Base-by-base conservation (phyloP, 2,888 invertebrate species). In the Hydrotaea diabolus region DNA sequence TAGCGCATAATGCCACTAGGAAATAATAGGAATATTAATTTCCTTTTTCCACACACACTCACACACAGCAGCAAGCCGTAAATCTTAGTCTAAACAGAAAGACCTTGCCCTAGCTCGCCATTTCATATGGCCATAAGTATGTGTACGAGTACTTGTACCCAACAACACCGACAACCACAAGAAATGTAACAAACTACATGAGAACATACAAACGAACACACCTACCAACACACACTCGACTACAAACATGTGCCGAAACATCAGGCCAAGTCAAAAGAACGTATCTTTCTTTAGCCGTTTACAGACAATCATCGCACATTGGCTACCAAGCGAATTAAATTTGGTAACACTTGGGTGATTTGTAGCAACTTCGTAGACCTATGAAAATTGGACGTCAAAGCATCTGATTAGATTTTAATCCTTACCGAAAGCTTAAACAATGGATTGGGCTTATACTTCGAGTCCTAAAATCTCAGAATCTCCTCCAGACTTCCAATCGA, bases 91-190 rank as follows among this genome's bases (percentile, higher is more conserved):
- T 78, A 78, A 81, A 79, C 23, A 79, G 71, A 39, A 69, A 75
- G 80, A 77, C 84, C 79, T 85, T 85, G 84, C 66, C 73, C 80
- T 77, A 71, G 74, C 69, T 19, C 59, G 77, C 62, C n/a, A 69
- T 46, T 43, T 23, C 49, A n/a, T 49, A 49, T 49, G n/a, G 49
- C 49, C 49, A n/a, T 15, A 49, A 49, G 49, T 15, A 49, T 43
- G 49, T 49, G 1, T 49, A n/a, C n/a, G n/a, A n/a, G 39, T 4
- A 49, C 49, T 49, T n/a, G 59, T 15, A 59, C 26, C 23, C 59
- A 17, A 55, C 8, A 26, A 59, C 26, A 55, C 3, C 2, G 11
- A 55, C 55, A 59, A 26, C 59, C 59, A 59, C 26, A 59, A 59
- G 3, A 59, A 59, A 23, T 59, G 26, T 59, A 26, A 59, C 59